A percentile compares a stretch with the other conserved stretches of the same genome.
These are phyloP conservation scores for Anomalospiza imberbis DNA, from an alignment of 2,797 vertebrate genomes.

Conservation along the genomic window DNA sequence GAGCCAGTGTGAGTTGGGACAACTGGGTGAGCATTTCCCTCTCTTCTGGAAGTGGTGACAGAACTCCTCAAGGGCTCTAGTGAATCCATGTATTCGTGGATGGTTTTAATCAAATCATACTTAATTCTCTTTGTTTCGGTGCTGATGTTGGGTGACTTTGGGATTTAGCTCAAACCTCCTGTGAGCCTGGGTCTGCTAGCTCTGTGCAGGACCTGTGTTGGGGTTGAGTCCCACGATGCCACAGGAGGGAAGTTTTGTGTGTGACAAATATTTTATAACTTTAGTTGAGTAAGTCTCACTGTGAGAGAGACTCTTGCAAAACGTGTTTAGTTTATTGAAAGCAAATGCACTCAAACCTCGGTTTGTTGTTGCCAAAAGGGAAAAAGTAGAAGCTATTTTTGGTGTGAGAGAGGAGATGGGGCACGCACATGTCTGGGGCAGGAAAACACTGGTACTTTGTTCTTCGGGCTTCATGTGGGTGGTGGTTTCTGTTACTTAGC, in stretches of 20 bases:
- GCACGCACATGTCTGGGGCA: slow-evolving; percentile 47
- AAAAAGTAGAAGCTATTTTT: slow-evolving; percentile 60
- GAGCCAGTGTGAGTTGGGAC: background rate
- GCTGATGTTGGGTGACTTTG: background rate
- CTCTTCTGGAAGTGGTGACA: background rate
- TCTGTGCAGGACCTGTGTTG: background rate
- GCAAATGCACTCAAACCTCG: slow-evolving; percentile 14
- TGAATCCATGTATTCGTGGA: fast-evolving
- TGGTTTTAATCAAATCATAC: background rate
- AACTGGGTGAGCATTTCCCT: background rate
- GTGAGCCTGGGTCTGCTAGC: background rate
- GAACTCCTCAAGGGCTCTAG: background rate
- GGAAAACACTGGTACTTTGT: slow-evolving; percentile 61
- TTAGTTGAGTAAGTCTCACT: background rate
- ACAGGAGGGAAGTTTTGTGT: background rate
- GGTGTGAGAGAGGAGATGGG: slow-evolving; percentile 54
- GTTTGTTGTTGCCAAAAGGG: slow-evolving; percentile 54
- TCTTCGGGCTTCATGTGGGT: slow-evolving; percentile 59
- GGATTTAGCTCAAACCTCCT: background rate
- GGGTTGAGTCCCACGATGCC: background rate
- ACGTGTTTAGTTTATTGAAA: slow-evolving; percentile 24
- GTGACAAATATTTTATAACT: background rate
- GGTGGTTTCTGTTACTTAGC: slow-evolving; percentile 58
- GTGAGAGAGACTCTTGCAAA: slow-evolving; percentile 32
- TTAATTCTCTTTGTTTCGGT: background rate